These are phyloP conservation scores for Julus scandinavius DNA, from an alignment of 2,888 invertebrate genomes.

Conservation along the genomic window DNA sequence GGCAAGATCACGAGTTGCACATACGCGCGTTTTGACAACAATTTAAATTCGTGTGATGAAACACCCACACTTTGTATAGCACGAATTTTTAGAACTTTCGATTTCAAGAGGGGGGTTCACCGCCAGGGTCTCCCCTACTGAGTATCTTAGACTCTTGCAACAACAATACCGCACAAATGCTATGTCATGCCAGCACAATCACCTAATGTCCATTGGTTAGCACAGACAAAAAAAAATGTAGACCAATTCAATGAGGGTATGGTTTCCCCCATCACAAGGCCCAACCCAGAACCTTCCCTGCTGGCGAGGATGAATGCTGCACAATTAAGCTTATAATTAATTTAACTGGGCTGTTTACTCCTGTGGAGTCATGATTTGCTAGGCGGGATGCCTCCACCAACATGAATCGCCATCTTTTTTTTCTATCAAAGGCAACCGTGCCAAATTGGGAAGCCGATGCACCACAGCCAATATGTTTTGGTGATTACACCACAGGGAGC, in stretches of 20 bases:
- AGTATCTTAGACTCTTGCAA: background rate
- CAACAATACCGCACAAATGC: slow-evolving; percentile 22
- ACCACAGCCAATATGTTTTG: slow-evolving; percentile 42
- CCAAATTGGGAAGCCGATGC: slow-evolving; percentile 42
- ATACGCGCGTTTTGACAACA: slow-evolving; percentile 23
- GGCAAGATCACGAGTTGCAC: background rate
- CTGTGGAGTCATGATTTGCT: slow-evolving; percentile 42
- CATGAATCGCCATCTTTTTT: slow-evolving; percentile 39
- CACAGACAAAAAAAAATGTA: slow-evolving; percentile 34
- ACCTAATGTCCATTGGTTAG: slow-evolving; percentile 39
- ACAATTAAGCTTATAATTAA: slow-evolving; percentile 52
- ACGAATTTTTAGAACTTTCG: slow-evolving; percentile 1
- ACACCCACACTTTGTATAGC: slow-evolving; percentile 37
- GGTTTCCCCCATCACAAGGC: slow-evolving; percentile 24
- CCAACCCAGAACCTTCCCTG: slow-evolving; percentile 47
- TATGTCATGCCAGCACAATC: slow-evolving; percentile 22
- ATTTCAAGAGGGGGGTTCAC: slow-evolving; percentile 7
- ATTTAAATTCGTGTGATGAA: background rate
- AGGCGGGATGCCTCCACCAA: slow-evolving; percentile 40
- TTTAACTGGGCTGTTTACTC: slow-evolving; percentile 47
- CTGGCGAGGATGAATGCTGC: slow-evolving; percentile 44
- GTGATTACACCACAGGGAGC: slow-evolving; percentile 27
- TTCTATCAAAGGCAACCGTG: slow-evolving; percentile 35
- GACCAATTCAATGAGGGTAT: slow-evolving; percentile 42
- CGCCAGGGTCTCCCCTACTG: slow-evolving; percentile 14